Base-by-base conservation (phyloP, 2,113 vertebrate genomes). In the Poicephalus gulielmi region DNA sequence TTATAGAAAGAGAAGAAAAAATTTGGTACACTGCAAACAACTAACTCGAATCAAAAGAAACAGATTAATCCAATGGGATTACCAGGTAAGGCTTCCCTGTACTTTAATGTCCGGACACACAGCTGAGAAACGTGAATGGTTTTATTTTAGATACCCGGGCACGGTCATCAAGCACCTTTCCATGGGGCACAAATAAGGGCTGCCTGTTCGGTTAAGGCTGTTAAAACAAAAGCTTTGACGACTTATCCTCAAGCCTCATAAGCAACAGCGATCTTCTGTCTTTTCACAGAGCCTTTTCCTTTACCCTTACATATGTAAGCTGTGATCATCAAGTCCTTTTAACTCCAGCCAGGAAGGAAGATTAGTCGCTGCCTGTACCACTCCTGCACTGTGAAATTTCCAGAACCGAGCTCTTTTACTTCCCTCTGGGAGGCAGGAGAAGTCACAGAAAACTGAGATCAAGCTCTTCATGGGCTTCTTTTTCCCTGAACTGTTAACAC, bases 1-100 rank as follows among this genome's bases (percentile, higher is more conserved):
- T 86, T 81, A 96, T 92, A 96, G 85, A 94, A 95, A 94, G 83
- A 75, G n/a, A 59, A n/a, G 57, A 35, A n/a, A 93, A 93, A 91
- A 89, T 35, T 66, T 9, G 12, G 41, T 89, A n/a, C 49, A 59
- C 53, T 67, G 83, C 86, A 94, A 91, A 95, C 75, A 93, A 78
- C 80, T 76, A 81, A 47, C 80, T 84, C 17, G 1, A 89, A 91
- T 93, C 81, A 89, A 95, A 92, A 87, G 88, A 69, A 93, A 96
- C 25, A 67, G 73, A 88, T 93, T 96, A 96, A 95, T 82, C 68
- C 86, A 92, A 64, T 37, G 49, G 83, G 91, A 96, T 96, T 89
- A 95, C 60, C 66, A 89, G 95, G 91, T 85, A 91, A 85, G 41
- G 81, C 76, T 87, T 68, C 78, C 50, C 59, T 64, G 52, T 44